A percentile compares a stretch with the other conserved stretches of the same genome.
These are phyloP conservation scores for Psilopsiagon aurifrons DNA, from an alignment of 2,113 vertebrate species.

Conservation along the genomic window DNA sequence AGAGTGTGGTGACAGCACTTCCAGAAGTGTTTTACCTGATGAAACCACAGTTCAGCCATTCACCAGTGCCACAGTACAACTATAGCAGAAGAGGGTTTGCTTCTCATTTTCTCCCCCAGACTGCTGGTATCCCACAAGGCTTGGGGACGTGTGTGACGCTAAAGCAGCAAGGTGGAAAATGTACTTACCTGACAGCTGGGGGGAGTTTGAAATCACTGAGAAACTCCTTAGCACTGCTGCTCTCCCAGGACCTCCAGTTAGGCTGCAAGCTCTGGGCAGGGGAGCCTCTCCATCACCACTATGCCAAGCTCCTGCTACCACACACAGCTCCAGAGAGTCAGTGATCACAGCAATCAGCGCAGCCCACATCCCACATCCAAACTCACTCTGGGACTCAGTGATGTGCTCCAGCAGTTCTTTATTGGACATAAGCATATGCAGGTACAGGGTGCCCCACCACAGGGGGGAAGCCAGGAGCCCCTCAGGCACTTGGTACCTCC, in stretches of 20 bases:
- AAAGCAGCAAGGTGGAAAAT: background rate
- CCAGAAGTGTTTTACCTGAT: fast-evolving
- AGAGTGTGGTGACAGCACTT: background rate
- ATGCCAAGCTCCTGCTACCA: background rate
- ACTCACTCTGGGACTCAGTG: background rate
- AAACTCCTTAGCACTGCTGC: background rate
- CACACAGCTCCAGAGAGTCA: background rate
- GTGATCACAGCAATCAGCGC: background rate
- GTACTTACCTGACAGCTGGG: background rate
- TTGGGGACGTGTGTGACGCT: fast-evolving
- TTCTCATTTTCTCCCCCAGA: background rate
- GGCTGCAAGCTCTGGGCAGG: background rate
- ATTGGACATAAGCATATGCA: conserved; percentile 4
- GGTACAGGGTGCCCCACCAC: background rate
- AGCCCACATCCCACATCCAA: background rate
- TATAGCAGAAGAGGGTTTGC: background rate
- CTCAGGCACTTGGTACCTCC: background rate
- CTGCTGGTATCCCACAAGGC: background rate
- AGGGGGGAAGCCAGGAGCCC: background rate
- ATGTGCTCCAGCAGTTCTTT: background rate
- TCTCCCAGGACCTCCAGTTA: background rate
- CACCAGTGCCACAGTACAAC: background rate
- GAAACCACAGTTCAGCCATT: fast-evolving
- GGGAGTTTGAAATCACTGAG: background rate
- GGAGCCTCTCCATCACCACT: background rate